Percentiles rank a stretch among this genome's conserved stretches.
Evolutionary conservation across 2,888 invertebrate species (phyloP).

Genomic region (Euplagia quadripunctaria): DNA sequence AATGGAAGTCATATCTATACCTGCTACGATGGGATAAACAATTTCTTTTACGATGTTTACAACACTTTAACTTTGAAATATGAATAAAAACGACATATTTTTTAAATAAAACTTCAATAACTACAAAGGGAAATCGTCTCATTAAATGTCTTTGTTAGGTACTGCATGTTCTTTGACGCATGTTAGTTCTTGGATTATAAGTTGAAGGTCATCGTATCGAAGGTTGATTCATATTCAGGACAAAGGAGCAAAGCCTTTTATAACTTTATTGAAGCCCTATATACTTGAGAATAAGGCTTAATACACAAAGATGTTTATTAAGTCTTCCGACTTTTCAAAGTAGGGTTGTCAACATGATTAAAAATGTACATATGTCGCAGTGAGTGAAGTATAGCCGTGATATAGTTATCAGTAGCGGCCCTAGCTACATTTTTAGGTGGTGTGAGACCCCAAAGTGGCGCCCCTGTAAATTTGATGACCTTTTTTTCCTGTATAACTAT

Average conservation of each 20-base stretch:
- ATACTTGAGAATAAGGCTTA: not conserved
- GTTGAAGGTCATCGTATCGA: not conserved
- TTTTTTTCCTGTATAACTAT: too few relatives aligned
- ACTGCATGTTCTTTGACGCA: not conserved
- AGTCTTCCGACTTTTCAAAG: not conserved
- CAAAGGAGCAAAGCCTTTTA: constrained; percentile 5
- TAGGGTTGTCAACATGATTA: not conserved
- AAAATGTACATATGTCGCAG: too few relatives aligned
- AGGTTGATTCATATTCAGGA: not conserved
- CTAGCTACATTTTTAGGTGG: too few relatives aligned
- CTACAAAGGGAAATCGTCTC: not conserved
- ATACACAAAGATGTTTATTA: not conserved
- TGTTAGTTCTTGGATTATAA: not conserved
- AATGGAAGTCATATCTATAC: too few relatives aligned
- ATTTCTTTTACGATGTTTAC: too few relatives aligned
- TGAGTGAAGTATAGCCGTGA: too few relatives aligned
- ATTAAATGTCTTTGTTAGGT: not conserved
- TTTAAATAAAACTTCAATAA: not conserved
- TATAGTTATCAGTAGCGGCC: too few relatives aligned
- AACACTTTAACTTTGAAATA: not conserved
- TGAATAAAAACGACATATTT: not conserved
- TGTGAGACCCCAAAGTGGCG: too few relatives aligned
- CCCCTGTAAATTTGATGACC: too few relatives aligned
- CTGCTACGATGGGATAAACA: too few relatives aligned
- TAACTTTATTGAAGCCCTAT: not conserved